Conservation (phyloP, 1,140 invertebrate species). For the Ditylenchus dipsaci region DNA sequence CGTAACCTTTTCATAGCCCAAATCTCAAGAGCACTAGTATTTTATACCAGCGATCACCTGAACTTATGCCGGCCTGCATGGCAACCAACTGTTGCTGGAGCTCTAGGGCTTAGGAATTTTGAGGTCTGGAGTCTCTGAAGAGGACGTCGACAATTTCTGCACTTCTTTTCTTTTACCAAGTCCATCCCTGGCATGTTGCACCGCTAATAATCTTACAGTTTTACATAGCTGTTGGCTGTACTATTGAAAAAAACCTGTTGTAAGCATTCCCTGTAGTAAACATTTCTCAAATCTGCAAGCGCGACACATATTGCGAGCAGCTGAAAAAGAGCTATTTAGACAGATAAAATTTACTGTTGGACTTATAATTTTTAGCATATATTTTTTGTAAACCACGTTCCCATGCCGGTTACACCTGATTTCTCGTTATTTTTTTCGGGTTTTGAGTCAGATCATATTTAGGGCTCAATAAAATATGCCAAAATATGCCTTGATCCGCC, state of each 20-base stretch:
- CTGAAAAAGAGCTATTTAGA: constrained; percentile 27
- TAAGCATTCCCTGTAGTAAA: constrained; percentile 42
- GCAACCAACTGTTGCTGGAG: constrained; percentile 17
- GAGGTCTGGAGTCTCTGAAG: constrained; percentile 18
- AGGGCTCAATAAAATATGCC: too few relatives aligned
- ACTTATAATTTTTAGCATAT: too few relatives aligned
- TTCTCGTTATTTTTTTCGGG: too few relatives aligned
- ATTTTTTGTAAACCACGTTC: too few relatives aligned
- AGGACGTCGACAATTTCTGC: constrained; percentile 22
- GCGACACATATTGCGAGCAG: constrained; percentile 42
- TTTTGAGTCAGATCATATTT: too few relatives aligned
- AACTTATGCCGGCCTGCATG: neutral
- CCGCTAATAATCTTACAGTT: constrained; percentile 21
- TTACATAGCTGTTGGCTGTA: constrained; percentile 8
- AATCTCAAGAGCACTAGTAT: too few relatives aligned
- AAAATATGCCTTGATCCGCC: too few relatives aligned
- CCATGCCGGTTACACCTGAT: too few relatives aligned
- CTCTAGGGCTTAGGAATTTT: constrained; percentile 27
- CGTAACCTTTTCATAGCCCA: too few relatives aligned
- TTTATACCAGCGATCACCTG: too few relatives aligned
- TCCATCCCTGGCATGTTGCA: constrained; percentile 43
- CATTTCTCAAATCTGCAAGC: constrained; percentile 41
- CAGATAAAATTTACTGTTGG: too few relatives aligned
- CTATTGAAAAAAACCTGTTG: constrained; percentile 22
- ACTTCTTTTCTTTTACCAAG: constrained; percentile 40